A percentile compares a stretch with the other conserved stretches of the same genome.
These are phyloP conservation scores for Forbesichthys papilliferus DNA, from an alignment of 2,113 vertebrate species.

Conservation along the genomic window DNA sequence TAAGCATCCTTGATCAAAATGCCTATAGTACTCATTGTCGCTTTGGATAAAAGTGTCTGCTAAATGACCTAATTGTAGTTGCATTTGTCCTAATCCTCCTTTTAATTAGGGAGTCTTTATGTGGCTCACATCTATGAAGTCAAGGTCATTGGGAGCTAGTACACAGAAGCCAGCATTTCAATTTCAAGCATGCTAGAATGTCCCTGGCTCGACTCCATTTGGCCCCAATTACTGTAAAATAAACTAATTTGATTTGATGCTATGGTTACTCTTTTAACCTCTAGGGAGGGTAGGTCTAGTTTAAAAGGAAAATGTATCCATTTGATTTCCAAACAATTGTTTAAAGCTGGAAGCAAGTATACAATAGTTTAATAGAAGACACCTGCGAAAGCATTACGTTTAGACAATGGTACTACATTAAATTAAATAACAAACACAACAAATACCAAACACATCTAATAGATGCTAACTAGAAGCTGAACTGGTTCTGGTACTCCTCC, in stretches of 20 bases:
- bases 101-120: conserved; percentile 30
- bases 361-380: too few relatives aligned
- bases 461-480: not conserved
- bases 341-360: not conserved
- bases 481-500: too few relatives aligned
- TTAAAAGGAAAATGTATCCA: conserved; percentile 23
- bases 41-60: too few relatives aligned
- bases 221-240: conserved; percentile 41
- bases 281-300: conserved; percentile 7
- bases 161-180: not conserved
- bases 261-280: conserved; percentile 4
- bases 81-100: conserved; percentile 6
- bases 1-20: too few relatives aligned
- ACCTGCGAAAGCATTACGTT: too few relatives aligned
- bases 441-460: not conserved
- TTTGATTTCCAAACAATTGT: not conserved
- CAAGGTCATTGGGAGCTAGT: conserved; percentile 34
- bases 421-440: too few relatives aligned
- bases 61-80: too few relatives aligned
- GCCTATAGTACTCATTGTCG: too few relatives aligned
- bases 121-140: conserved; percentile 28
- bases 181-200: conserved; percentile 6
- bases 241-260: conserved; percentile 40
- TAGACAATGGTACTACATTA: not conserved
- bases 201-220: conserved; percentile 34